Evolutionary conservation across 1,140 invertebrate genomes (phyloP), one percentile per base, ranked within the genome.

Genomic region (Mactra quadrangularis): DNA sequence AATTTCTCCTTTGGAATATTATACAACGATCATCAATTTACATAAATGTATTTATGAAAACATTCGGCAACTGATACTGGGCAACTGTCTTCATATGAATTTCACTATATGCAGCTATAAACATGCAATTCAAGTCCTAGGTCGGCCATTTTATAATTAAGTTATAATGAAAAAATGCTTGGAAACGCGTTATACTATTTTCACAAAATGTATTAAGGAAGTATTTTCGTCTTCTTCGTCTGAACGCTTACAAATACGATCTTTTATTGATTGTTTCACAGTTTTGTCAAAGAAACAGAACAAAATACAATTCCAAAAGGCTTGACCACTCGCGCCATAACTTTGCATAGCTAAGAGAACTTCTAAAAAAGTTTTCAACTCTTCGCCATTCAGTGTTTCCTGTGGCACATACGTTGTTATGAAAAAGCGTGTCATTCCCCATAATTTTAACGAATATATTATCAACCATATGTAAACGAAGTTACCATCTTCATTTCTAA

Each of bases 251-350:
- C 38, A 52, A 15, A 71, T 6, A 45, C 45, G 50, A 11, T 3
- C 13, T 41, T 27, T 72, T 25, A 78, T 31, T 53, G 38, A 11
- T 35, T 41, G n/a, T 35, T 60, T 55, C 0, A 78, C 76, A 22
- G 68, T 66, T 60, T 59, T 29, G 64, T 85, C 84, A n/a, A 70
- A 11, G 52, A 82, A 52, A 72, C 84, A 85, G 15, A 85, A 85
- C 7, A 85, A 25, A 27, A 85, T 53, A 41, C 60, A 85, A 25
- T 81, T 85, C 53, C 77, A 82, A 27, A 85, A 85, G 0, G 84
- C 84, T 45, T 85, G 84, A 6, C 60, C 84, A 27, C 72, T 85
- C 35, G 62, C 84, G 2, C 84, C 84, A 22, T 75, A 77, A 64
- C 84, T 85, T 38, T 85, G 68, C 25, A 82, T 52, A 22, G 53